Evolutionary conservation across 2,113 vertebrate genomes (phyloP), one percentile per base, ranked within the genome.

Genomic region (Smithornis capensis): DNA sequence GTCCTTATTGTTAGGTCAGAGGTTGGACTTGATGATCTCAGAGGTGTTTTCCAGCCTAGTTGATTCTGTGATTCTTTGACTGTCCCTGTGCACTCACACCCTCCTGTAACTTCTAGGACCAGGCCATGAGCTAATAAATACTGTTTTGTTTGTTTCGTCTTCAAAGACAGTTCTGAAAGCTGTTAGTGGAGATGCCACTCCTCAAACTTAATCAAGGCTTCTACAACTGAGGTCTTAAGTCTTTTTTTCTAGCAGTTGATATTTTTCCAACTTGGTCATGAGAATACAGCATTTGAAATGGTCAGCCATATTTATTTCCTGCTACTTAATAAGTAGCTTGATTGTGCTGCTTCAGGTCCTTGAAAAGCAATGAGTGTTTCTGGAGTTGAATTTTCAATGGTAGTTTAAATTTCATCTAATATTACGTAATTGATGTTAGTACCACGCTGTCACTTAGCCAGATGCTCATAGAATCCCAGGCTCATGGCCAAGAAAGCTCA

Each of bases 381-480:
- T 55, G 1, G 3, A 95, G 84, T n/a, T n/a, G 57, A 52, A 52
- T 92, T 90, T 93, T 94, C 82, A 94, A 7, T 91, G 55, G 63
- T 50, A 83, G 68, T 65, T 93, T 86, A 90, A 81, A 88, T 83
- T 88, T 94, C 73, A 73, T 82, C 77, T 84, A 29, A 77, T 80
- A 33, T 78, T 94, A 90, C 4, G 2, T 91, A 91, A 95, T 18
- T 64, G 67, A 67, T 94, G 62, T 77, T 71, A 86, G 93, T 86
- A 90, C 68, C 71, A 75, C 78, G 68, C 60, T 97, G 94, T 96
- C 93, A 56, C 75, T 92, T 40, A 16, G 90, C 95, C 95, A 95
- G 86, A 67, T 94, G 90, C 90, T 95, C 1, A 12, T 83, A 88
- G 94, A 90, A 90, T 93, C 90, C 85, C 79, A 94, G 94, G 90